Conservation (phyloP, 2,888 invertebrate genomes). For the Melinopterus prodromus region DNA sequence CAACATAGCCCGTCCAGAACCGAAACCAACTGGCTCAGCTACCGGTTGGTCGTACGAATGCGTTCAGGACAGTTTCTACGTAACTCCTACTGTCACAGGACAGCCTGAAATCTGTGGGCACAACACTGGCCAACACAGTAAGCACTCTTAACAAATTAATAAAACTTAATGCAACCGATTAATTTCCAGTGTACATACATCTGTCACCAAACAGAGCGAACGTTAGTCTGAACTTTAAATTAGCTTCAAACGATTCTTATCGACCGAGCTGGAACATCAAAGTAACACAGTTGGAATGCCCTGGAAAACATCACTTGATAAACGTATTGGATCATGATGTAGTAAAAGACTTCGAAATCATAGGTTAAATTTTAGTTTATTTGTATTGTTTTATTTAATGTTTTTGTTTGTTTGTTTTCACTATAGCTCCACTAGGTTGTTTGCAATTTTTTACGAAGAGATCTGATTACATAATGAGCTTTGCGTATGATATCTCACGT, state of each 20-base stretch:
- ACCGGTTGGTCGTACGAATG: constrained; percentile 16
- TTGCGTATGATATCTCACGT: constrained; percentile 70
- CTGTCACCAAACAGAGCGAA: constrained; percentile 46
- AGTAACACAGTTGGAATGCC: constrained; percentile 56
- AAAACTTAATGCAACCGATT: neutral
- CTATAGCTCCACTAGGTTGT: constrained; percentile 70
- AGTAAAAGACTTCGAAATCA: constrained; percentile 44
- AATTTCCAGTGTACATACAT: constrained; percentile 58
- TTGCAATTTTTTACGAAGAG: constrained; percentile 71
- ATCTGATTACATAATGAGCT: constrained; percentile 66
- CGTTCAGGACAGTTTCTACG: constrained; percentile 30
- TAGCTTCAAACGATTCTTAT: constrained; percentile 18
- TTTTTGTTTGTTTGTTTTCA: neutral
- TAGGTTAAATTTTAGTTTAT: constrained; percentile 42
- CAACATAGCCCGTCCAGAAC: constrained; percentile 32
- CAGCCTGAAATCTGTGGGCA: constrained; percentile 67
- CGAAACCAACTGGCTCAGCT: neutral
- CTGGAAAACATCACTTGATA: constrained; percentile 42
- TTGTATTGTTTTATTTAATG: neutral
- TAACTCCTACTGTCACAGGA: constrained; percentile 20
- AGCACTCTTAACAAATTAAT: constrained; percentile 47
- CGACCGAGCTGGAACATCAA: constrained; percentile 52
- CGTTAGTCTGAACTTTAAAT: constrained; percentile 26
- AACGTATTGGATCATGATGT: constrained; percentile 39
- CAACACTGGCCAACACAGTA: constrained; percentile 69